These are phyloP conservation scores for Cephus pygmeus DNA, from an alignment of 2,888 invertebrate genomes.

Conservation along the genomic window DNA sequence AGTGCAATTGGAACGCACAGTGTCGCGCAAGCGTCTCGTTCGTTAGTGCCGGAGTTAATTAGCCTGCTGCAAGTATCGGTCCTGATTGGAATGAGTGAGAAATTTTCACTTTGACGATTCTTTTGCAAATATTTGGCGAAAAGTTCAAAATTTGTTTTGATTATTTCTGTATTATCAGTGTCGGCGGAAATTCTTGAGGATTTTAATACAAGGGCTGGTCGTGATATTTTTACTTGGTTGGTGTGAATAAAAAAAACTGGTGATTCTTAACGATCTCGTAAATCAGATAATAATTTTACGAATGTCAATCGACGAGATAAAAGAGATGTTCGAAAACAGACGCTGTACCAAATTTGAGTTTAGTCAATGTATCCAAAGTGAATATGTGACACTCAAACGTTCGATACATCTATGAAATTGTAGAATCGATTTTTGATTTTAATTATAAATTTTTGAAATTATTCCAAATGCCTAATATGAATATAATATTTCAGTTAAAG, in stretches of 20 bases:
- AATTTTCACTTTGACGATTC: not conserved
- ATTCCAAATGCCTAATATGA: not conserved
- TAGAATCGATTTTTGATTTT: not conserved
- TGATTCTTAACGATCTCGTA: not conserved
- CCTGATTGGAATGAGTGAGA: not conserved
- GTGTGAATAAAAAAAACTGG: not conserved
- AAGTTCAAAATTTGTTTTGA: not conserved
- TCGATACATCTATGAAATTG: not conserved
- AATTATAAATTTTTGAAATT: not conserved
- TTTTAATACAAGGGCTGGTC: not conserved
- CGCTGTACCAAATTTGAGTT: not conserved
- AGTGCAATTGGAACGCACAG: constrained; percentile 42
- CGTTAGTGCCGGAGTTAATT: constrained; percentile 41
- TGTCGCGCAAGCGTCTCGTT: constrained; percentile 38
- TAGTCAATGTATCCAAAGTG: not conserved
- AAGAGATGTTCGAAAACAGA: not conserved
- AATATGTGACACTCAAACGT: not conserved
- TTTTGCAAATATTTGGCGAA: not conserved
- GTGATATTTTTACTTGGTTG: not conserved
- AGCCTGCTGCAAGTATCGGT: not conserved
- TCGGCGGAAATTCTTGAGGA: not conserved
- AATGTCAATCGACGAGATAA: not conserved
- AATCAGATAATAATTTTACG: not conserved
- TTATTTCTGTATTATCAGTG: not conserved
- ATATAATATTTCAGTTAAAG: not conserved